Conservation (phyloP, 2,113 vertebrate genomes). For the Xiphorhynchus elegans region DNA sequence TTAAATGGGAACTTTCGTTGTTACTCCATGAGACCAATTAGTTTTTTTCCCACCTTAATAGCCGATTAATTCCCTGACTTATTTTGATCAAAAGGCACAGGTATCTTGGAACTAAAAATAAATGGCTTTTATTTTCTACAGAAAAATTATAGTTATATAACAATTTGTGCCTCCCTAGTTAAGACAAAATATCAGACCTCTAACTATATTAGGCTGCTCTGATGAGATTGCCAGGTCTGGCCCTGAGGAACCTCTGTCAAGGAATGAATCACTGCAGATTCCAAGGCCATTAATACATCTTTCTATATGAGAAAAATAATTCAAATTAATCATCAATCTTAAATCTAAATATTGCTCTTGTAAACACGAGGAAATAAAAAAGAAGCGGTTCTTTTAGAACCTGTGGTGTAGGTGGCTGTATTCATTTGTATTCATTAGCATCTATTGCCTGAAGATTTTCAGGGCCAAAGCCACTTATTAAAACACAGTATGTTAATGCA, state of each 20-base stretch:
- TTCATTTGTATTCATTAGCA: not conserved
- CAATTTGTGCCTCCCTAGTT: not conserved
- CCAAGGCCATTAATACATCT: not conserved
- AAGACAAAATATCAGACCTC: not conserved
- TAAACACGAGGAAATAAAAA: not conserved
- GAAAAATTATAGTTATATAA: not conserved
- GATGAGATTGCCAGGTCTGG: not conserved
- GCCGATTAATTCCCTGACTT: not conserved
- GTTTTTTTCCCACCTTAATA: not conserved
- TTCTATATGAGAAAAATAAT: not conserved
- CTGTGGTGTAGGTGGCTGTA: fast-evolving
- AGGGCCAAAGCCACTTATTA: not conserved
- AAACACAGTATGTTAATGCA: not conserved
- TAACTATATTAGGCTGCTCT: not conserved
- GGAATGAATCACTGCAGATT: not conserved
- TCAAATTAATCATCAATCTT: not conserved
- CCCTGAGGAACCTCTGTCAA: not conserved
- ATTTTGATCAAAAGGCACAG: not conserved
- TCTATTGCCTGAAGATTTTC: not conserved
- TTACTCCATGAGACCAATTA: not conserved
- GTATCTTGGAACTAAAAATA: slow-evolving; percentile 14
- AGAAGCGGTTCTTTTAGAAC: not conserved
- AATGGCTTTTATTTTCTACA: slow-evolving; percentile 13
- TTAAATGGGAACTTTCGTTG: not conserved
- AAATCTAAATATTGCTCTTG: not conserved